These are phyloP conservation scores for Microctenopoma stevenorrisi DNA, from an alignment of 2,797 vertebrate species.

Conservation along the genomic window DNA sequence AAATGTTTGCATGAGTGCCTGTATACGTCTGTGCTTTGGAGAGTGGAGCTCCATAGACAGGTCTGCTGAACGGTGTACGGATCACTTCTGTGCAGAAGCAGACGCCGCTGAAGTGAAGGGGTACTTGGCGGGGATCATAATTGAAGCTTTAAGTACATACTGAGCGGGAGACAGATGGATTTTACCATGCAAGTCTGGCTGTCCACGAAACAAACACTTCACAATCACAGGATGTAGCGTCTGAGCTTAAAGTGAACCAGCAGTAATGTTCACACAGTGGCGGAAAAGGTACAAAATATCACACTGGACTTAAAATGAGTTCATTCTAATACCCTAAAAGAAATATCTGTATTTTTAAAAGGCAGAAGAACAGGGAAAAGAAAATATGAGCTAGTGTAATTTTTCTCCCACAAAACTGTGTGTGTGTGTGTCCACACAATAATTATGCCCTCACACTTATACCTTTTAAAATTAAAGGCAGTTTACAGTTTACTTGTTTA, in stretches of 20 bases:
- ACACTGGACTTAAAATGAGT: not conserved
- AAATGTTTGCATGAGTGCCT: not conserved
- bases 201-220: conserved; percentile 2
- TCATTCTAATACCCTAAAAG: no score
- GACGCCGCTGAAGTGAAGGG: conserved; percentile 7
- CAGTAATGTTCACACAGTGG: not conserved
- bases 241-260: not conserved
- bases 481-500: not conserved
- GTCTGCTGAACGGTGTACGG: conserved; percentile 7
- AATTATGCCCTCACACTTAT: not conserved
- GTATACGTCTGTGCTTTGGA: not conserved
- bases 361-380: not conserved
- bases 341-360: no score
- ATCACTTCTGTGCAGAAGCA: conserved; percentile 17
- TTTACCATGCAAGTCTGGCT: conserved; percentile 1
- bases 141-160: not conserved
- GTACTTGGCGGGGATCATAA: not conserved
- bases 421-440: not conserved
- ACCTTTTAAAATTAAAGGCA: not conserved
- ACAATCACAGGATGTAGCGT: not conserved
- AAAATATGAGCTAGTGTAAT: not conserved
- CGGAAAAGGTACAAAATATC: not conserved
- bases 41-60: not conserved
- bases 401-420: conserved; percentile 6
- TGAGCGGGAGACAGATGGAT: not conserved